These are phyloP conservation scores for Arenicola marina DNA, from an alignment of 2,888 invertebrate genomes.

Conservation along the genomic window DNA sequence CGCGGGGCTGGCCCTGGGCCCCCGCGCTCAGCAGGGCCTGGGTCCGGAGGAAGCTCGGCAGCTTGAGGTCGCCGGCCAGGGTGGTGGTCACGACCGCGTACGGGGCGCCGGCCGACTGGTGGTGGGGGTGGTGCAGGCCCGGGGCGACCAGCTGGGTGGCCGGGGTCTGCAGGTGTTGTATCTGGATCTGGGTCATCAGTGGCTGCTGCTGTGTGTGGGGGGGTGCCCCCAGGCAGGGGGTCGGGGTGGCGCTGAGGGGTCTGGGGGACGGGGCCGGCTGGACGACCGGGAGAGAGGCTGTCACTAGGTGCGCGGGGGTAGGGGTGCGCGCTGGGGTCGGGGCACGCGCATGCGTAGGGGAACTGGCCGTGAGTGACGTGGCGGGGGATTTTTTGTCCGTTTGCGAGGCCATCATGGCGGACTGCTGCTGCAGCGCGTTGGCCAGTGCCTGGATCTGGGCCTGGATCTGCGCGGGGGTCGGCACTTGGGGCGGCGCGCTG, in stretches of 20 bases:
- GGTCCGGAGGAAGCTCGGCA: not conserved
- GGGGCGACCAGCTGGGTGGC: not conserved
- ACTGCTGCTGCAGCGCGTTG: slow-evolving; percentile 39
- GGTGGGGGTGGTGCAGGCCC: not conserved
- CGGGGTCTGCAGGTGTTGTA: not conserved
- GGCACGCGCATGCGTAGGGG: no score
- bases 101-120: no score
- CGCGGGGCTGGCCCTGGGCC: not conserved
- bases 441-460: slow-evolving; percentile 3
- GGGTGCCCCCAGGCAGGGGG: not conserved
- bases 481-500: no score
- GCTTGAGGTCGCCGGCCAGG: no score
- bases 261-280: not conserved
- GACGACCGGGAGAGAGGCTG: not conserved
- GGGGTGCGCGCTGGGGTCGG: not conserved
- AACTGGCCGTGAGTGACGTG: no score
- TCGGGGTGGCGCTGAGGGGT: not conserved
- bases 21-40: not conserved
- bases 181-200: not conserved
- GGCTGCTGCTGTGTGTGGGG: not conserved
- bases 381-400: no score
- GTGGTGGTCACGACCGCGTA: no score
- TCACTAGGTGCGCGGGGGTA: not conserved
- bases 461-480: not conserved
- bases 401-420: no score